Conservation (phyloP, 2,797 vertebrate species). For the Onychomys leucogaster region DNA sequence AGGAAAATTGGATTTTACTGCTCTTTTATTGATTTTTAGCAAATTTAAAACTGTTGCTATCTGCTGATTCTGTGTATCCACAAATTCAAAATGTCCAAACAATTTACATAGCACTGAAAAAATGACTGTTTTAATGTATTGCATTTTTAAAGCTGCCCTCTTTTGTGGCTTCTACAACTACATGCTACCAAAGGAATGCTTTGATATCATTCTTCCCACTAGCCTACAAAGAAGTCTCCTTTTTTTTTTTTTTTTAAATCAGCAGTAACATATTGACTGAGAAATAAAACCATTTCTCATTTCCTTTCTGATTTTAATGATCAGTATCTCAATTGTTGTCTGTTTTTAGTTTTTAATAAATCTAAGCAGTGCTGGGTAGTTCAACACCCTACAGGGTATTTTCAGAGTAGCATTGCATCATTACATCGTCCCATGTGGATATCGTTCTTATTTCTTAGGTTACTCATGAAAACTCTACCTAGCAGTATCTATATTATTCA, state of each 20-base stretch:
- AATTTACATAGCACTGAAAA: constrained; percentile 82
- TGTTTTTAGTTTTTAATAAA: constrained; percentile 71
- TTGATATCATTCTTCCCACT: constrained; percentile 80
- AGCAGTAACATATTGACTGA: constrained; percentile 66
- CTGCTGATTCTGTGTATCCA: constrained; percentile 81
- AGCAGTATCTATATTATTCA: constrained; percentile 83
- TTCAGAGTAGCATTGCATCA: neutral
- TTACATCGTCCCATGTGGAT: neutral
- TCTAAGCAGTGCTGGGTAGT: neutral
- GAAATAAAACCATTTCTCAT: constrained; percentile 81
- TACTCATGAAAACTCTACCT: constrained; percentile 71
- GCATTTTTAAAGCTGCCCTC: constrained; percentile 80
- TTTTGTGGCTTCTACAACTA: constrained; percentile 73
- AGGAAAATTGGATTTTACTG: constrained; percentile 82
- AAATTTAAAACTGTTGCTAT: constrained; percentile 84
- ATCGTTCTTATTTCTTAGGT: constrained; percentile 70
- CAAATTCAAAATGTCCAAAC: constrained; percentile 82
- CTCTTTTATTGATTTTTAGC: constrained; percentile 82
- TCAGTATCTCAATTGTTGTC: constrained; percentile 74
- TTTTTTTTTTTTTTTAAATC: constrained; percentile 83
- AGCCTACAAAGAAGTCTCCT: constrained; percentile 55
- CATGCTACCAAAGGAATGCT: constrained; percentile 76
- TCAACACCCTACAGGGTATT: constrained; percentile 50
- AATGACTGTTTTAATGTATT: constrained; percentile 75
- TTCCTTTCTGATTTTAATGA: constrained; percentile 69